These are phyloP conservation scores for Drosophila prolongata DNA, from an alignment of 2,888 invertebrate genomes.

Conservation along the genomic window DNA sequence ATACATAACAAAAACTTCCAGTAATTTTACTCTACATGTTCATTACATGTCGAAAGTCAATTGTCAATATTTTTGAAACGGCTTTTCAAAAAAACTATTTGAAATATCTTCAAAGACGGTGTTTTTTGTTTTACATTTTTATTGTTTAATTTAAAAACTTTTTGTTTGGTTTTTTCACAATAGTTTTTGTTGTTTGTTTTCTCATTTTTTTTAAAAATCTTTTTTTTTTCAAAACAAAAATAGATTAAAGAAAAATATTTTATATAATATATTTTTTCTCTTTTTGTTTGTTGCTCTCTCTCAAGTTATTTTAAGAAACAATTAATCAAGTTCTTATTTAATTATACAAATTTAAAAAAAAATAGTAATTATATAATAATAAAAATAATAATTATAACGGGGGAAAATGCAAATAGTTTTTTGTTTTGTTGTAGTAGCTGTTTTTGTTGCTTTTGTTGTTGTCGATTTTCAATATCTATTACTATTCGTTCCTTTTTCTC, in stretches of 20 bases:
- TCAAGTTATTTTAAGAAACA: conserved; percentile 70
- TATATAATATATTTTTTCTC: conserved; percentile 63
- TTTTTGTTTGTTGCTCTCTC: conserved; percentile 56
- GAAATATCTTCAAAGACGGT: neutral
- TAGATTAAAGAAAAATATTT: conserved; percentile 64
- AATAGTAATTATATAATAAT: conserved; percentile 75
- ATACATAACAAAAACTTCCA: neutral
- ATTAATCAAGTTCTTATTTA: conserved; percentile 76
- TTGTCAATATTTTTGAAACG: no score
- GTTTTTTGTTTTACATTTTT: conserved; percentile 65
- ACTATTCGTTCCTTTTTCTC: conserved; percentile 43
- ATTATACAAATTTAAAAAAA: conserved; percentile 78
- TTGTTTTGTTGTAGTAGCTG: conserved; percentile 33
- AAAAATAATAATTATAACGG: conserved; percentile 78
- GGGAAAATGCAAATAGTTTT: conserved; percentile 67
- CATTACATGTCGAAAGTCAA: neutral
- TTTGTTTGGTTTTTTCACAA: conserved; percentile 74
- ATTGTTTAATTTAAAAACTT: conserved; percentile 72
- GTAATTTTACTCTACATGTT: neutral
- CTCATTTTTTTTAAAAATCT: conserved; percentile 43
- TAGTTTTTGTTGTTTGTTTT: conserved; percentile 53
- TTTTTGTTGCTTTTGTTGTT: conserved; percentile 23
- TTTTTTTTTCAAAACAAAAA: conserved; percentile 67
- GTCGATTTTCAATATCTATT: conserved; percentile 29
- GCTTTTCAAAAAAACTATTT: neutral